Percentiles rank a stretch among this genome's conserved stretches.
Conservation (phyloP, 2,797 vertebrate species). For the Odontamblyopus rebecca region DNA sequence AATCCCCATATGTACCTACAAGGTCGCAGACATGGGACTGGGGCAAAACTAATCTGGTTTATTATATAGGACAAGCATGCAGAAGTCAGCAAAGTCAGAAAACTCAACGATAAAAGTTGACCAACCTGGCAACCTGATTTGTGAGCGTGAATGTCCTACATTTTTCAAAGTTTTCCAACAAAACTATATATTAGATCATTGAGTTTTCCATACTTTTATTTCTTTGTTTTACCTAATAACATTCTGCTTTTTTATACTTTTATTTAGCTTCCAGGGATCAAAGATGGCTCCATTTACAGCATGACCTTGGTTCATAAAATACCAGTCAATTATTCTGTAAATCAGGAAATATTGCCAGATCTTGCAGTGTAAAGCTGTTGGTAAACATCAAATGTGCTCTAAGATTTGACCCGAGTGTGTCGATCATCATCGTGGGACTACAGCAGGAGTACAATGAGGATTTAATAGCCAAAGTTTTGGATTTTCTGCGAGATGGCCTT, state of each 20-base stretch:
- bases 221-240: not conserved
- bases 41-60: not conserved
- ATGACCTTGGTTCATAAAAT: too few species aligned
- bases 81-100: not conserved
- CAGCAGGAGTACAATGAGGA: not conserved
- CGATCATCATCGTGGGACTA: not conserved
- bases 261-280: too few species aligned
- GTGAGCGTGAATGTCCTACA: too few species aligned
- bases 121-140: too few species aligned
- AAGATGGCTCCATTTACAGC: too few species aligned
- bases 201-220: not conserved
- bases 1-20: conserved; percentile 2
- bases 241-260: not conserved
- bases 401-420: not conserved
- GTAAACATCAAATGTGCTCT: not conserved
- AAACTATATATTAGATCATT: not conserved
- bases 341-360: too few species aligned
- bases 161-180: too few species aligned
- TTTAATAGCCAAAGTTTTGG: not conserved
- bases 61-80: not conserved
- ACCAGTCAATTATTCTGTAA: too few species aligned
- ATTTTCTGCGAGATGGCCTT: not conserved
- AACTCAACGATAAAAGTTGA: not conserved
- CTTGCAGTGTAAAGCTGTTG: too few species aligned
- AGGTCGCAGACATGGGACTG: not conserved